phyloP scores from a whole-genome alignment of 2,888 invertebrate genomes.

The Bugulina stolonifera region DNA sequence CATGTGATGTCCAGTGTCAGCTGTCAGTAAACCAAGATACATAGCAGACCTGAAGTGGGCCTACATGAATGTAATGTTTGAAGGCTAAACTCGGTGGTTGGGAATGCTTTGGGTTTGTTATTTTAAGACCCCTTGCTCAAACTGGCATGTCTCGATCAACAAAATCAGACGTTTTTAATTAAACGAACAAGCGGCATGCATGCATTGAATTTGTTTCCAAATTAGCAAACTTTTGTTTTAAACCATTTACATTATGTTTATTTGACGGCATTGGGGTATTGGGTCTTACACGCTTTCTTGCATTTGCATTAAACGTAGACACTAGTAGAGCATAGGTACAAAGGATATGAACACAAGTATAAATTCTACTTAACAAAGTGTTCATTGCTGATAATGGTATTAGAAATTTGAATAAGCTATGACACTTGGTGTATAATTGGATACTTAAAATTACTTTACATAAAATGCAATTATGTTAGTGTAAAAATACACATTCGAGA shows the following conservation, averaged over 20 bases:
- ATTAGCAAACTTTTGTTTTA: slow-evolving; percentile 21
- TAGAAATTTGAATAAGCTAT: neutral
- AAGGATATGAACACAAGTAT: neutral
- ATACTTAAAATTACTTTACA: neutral
- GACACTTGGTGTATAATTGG: neutral
- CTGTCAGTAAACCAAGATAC: too few relatives aligned
- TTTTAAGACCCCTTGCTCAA: neutral
- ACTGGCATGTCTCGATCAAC: neutral
- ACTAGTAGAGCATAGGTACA: neutral
- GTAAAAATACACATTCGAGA: too few relatives aligned
- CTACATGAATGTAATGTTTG: too few relatives aligned
- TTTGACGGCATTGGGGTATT: neutral
- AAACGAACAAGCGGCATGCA: neutral
- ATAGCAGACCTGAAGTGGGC: too few relatives aligned
- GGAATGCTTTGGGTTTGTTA: too few relatives aligned
- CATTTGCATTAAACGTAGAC: neutral
- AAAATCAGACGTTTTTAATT: slow-evolving; percentile 23
- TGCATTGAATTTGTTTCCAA: neutral
- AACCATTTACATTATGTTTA: neutral
- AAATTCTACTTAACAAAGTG: neutral
- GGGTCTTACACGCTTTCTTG: neutral
- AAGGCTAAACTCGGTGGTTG: too few relatives aligned
- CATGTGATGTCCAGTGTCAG: too few relatives aligned
- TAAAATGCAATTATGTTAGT: neutral
- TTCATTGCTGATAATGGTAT: neutral